Base-by-base conservation (phyloP, 2,113 vertebrate species). In the Seriola rivoliana region DNA sequence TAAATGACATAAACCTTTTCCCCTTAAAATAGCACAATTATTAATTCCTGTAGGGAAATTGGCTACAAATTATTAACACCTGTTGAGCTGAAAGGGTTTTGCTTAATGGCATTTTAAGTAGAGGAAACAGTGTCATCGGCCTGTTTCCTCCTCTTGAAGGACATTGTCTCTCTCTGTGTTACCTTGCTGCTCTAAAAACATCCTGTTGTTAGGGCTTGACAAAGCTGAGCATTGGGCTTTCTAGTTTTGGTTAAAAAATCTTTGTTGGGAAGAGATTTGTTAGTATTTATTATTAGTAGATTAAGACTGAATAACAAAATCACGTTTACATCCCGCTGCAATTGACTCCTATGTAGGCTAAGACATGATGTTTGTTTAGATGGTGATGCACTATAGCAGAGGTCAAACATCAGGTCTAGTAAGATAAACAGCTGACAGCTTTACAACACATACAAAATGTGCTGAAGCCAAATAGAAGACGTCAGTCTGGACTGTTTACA, bases 161-260 rank as follows among this genome's bases (percentile, higher is more conserved):
- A 50, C 58, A 58, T 38, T 21, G 71, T 50, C 29, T 80, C 58
- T 42, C 5, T 8, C 23, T 16, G 8, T 3, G 10, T 73, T 42
- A 64, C 3, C 44, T 46, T 52, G 21, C 48, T 46, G 44, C 25
- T 52, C 16, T 55, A 6, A 64, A 81, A 80, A 84, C 85, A 73
- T 87, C 81, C 76, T 80, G 81, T 38, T 36, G 59, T 86, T 25
- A 36, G 25, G 14, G 42, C 25, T 36, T 8, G 23, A 58, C 62
- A 40, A 66, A 44, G 42, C 23, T n/a, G 4, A 58, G 40, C 19
- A 17, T 62, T 13, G 3, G 25, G 32, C 21, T n/a, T 10, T 69
- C 23, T 29, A 12, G 42, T 29, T 59, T 13, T n/a, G 21, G 5
- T 59, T 3, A 5, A 46, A 14, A 46, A 19, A 19, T 7, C 1